Base-by-base conservation (phyloP, 2,888 invertebrate genomes). In the Colostygia pectinataria region DNA sequence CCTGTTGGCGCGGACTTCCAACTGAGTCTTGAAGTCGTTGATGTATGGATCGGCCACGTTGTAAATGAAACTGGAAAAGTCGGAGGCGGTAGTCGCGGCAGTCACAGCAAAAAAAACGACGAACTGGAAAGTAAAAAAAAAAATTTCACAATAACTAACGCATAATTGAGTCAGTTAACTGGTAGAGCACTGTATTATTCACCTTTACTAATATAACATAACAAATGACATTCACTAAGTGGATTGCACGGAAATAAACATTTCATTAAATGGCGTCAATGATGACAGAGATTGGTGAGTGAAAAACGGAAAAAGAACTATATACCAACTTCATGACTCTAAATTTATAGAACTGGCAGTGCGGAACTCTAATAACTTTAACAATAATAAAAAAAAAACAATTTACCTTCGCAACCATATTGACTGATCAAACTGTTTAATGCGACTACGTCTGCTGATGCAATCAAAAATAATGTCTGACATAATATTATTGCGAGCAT, bases 21-120 rank as follows among this genome's bases (percentile, higher is more conserved):
- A 63, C 70, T 90, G 91, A 69, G 77, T 80, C 68, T 91, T 91
- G 68, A 74, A 80, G 73, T 91, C 91, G 1, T 91, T 91, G 29
- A 91, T 91, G 66, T 81, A 70, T 50, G 83, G 78, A 60, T 91
- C 91, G 40, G 91, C 84, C 31, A 91, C 84, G 41, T 83, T 84
- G 65, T 91, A 91, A 0, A 86, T 79, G 76, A 86, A 91, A 63
- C 82, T 80, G 68, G 87, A 75, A 38, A 68, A 47, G 52, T 78
- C 77, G 29, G 66, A 61, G 41, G 75, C 74, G 46, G 67, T 59
- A 27, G 68, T 75, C 42, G 59, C 62, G 29, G 74, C 75, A 57
- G 68, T 66, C 36, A 79, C 57, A 57, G 77, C 74, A 44, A 78
- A 54, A 55, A 80, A 48, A 52, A 67, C 62, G 64, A 78, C 77